Conservation (phyloP, 2,113 vertebrate genomes). For the Noctilio leporinus region DNA sequence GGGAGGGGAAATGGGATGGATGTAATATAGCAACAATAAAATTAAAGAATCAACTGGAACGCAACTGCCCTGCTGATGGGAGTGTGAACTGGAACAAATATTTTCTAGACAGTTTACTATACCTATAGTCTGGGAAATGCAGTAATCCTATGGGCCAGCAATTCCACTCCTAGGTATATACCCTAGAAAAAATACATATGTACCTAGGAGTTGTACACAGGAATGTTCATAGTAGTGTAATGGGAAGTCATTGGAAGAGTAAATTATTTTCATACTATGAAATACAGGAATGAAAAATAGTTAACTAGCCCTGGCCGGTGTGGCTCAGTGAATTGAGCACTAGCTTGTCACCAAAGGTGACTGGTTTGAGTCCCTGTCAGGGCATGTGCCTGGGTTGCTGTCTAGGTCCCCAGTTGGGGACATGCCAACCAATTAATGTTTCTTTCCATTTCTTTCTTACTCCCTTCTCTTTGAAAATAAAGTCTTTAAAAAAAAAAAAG, state of each 20-base stretch:
- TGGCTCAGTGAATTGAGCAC: too few species aligned
- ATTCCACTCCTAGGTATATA: not conserved
- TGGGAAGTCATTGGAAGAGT: not conserved
- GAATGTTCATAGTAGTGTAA: not conserved
- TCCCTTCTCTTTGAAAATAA: too few species aligned
- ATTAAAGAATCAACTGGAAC: not conserved
- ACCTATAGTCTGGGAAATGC: not conserved
- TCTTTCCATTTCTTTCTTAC: too few species aligned
- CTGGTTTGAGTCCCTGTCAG: too few species aligned
- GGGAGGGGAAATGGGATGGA: too few species aligned
- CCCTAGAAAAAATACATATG: not conserved
- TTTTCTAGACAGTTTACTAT: not conserved
- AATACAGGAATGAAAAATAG: not conserved
- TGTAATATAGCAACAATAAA: too few species aligned
- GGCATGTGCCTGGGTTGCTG: too few species aligned
- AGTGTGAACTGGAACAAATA: not conserved
- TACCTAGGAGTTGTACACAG: not conserved
- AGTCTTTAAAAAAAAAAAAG: too few species aligned
- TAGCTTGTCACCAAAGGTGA: too few species aligned
- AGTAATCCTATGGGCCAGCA: not conserved
- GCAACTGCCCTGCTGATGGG: not conserved
- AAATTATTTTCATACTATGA: not conserved
- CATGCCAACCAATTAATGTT: too few species aligned
- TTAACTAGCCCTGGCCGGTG: too few species aligned
- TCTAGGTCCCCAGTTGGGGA: too few species aligned